These are phyloP conservation scores for Rhombomys opimus DNA, from an alignment of 2,113 vertebrate species.

Conservation along the genomic window DNA sequence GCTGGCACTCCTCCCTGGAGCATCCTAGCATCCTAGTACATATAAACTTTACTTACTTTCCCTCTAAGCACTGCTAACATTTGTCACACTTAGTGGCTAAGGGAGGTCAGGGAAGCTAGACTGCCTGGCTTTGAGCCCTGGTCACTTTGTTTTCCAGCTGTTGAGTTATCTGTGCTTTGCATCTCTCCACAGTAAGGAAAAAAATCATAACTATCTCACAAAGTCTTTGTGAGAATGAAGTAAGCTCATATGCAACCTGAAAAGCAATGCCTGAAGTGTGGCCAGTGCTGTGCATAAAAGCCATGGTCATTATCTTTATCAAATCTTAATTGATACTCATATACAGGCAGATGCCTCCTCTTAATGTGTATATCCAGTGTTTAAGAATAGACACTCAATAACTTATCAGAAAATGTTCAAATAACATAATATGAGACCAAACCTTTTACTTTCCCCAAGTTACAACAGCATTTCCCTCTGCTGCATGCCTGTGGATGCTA, in stretches of 20 bases:
- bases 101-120: not conserved
- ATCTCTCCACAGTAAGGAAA: not conserved
- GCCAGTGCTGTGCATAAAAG: not conserved
- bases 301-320: not conserved
- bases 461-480: not conserved
- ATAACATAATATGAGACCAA: conserved; percentile 5
- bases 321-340: not conserved
- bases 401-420: not conserved
- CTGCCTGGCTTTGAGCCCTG: not conserved
- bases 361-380: not conserved
- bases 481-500: not conserved
- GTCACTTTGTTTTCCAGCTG: not conserved
- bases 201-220: not conserved
- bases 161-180: not conserved
- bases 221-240: not conserved
- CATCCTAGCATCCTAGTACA: not conserved
- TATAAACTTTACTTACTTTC: not conserved
- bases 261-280: not conserved
- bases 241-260: not conserved
- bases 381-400: conserved; percentile 2
- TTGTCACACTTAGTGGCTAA: not conserved
- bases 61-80: not conserved
- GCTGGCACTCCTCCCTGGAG: not conserved
- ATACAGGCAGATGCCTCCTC: not conserved
- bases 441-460: not conserved